phyloP scores from a whole-genome alignment of 2,113 vertebrate genomes.

The Penelope pileata region DNA sequence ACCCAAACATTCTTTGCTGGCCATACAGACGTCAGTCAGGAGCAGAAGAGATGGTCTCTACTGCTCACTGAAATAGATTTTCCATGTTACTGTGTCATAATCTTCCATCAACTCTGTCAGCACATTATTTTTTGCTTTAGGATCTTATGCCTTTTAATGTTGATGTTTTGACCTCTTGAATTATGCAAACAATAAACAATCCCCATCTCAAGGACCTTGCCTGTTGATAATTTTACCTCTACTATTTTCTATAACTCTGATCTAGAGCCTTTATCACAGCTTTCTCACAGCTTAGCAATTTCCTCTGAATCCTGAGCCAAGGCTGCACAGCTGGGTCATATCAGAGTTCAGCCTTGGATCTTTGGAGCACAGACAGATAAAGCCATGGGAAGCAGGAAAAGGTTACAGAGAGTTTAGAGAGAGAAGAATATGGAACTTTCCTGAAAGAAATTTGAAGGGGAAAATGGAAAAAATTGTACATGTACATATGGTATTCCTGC shows the following conservation, averaged over 20 bases:
- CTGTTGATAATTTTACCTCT: neutral
- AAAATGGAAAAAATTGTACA: neutral
- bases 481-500: neutral
- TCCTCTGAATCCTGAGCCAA: conserved; percentile 5
- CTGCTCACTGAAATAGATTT: neutral
- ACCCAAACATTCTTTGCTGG: neutral
- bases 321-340: neutral
- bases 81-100: neutral
- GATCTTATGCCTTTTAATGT: neutral
- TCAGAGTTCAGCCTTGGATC: neutral
- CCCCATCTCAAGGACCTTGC: neutral
- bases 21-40: neutral
- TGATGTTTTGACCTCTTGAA: neutral
- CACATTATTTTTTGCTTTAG: neutral
- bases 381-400: neutral
- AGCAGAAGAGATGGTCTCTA: neutral
- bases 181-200: neutral
- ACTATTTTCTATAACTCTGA: neutral
- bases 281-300: neutral
- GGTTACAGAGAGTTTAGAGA: neutral
- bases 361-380: neutral
- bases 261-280: neutral
- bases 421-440: neutral
- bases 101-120: neutral
- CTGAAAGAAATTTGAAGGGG: neutral